Percentiles rank a stretch among this genome's conserved stretches.
These are phyloP conservation scores for Macrostomum lignano DNA, from an alignment of 1,140 invertebrate genomes.

Conservation along the genomic window DNA sequence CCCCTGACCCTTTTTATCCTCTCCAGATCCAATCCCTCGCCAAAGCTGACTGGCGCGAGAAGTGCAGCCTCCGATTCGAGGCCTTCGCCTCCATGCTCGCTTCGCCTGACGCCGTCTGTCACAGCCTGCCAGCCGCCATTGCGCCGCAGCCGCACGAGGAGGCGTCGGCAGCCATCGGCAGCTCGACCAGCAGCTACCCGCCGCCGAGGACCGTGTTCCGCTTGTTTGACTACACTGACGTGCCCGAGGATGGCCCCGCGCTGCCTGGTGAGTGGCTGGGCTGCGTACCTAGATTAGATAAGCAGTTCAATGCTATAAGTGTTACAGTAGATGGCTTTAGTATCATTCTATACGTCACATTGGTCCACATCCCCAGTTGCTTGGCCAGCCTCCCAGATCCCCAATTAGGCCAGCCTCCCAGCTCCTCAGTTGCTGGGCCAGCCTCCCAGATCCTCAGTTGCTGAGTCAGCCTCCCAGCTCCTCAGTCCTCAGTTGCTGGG, in stretches of 20 bases:
- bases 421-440: too few relatives aligned
- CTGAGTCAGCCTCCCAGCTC: too few relatives aligned
- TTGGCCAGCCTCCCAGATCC: not conserved
- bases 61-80: not conserved
- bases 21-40: conserved; percentile 1
- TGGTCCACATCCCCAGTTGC: not conserved
- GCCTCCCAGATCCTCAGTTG: too few relatives aligned
- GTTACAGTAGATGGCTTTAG: not conserved
- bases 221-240: conserved; percentile 93
- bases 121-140: conserved; percentile 58
- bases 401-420: conserved; percentile 4
- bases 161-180: too few relatives aligned
- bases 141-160: conserved; percentile 66
- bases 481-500: too few relatives aligned
- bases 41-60: conserved; percentile 1
- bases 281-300: not conserved
- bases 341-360: not conserved
- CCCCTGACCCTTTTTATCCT: too few relatives aligned
- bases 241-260: conserved; percentile 41
- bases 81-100: not conserved
- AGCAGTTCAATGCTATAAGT: not conserved
- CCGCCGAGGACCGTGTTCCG: conserved; percentile 36
- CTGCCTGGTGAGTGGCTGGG: not conserved
- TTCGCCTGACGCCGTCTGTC: conserved; percentile 29
- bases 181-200: conserved; percentile 41